Conservation (phyloP, 2,113 vertebrate genomes). For the Antennarius striatus region DNA sequence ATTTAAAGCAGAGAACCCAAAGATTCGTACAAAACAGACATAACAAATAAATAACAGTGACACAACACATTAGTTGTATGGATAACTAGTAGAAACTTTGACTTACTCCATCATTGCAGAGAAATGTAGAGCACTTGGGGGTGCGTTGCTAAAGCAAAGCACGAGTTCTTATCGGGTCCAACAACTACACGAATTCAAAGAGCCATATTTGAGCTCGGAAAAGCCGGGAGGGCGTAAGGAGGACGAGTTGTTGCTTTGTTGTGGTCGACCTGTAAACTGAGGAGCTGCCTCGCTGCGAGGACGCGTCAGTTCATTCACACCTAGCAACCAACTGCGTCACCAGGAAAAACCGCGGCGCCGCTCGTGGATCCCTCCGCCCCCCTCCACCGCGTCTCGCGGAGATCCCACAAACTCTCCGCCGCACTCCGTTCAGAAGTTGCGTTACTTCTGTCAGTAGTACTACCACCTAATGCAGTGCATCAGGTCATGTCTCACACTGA, state of each 20-base stretch:
- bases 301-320: slow-evolving; percentile 81
- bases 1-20: background rate
- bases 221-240: slow-evolving; percentile 57
- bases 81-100: slow-evolving; percentile 18
- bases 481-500: no score
- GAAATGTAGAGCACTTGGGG: slow-evolving; percentile 73
- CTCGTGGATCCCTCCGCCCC: slow-evolving; percentile 49
- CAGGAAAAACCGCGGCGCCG: slow-evolving; percentile 31
- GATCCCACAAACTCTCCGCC: slow-evolving; percentile 30
- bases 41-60: background rate
- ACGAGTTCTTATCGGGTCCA: slow-evolving; percentile 67
- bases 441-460: background rate
- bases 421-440: background rate
- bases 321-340: slow-evolving; percentile 85
- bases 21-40: background rate
- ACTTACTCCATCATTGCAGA: slow-evolving; percentile 86
- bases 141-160: slow-evolving; percentile 85
- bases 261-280: slow-evolving; percentile 80
- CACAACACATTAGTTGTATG: slow-evolving; percentile 3
- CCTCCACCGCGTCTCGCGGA: slow-evolving; percentile 31
- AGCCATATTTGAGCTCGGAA: slow-evolving; percentile 77
- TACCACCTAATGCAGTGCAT: background rate
- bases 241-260: slow-evolving; percentile 75
- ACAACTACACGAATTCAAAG: slow-evolving; percentile 67
- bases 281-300: slow-evolving; percentile 71